These are phyloP conservation scores for Dolomedes plantarius DNA, from an alignment of 2,888 invertebrate species.

Conservation along the genomic window DNA sequence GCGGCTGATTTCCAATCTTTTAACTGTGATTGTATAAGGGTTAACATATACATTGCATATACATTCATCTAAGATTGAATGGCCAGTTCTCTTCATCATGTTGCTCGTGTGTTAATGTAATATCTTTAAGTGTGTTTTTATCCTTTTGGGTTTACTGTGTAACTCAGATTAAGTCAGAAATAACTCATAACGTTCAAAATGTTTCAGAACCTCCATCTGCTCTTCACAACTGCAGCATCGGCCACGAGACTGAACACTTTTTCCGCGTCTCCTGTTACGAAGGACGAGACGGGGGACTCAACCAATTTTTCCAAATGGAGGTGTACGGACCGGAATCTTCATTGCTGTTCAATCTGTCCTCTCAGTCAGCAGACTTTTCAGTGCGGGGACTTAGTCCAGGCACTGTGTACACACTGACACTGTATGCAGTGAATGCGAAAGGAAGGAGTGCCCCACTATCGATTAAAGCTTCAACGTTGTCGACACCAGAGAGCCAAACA, in stretches of 20 bases:
- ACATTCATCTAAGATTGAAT: no score
- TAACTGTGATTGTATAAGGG: no score
- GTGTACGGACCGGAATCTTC: conserved; percentile 77
- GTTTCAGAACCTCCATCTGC: conserved; percentile 89
- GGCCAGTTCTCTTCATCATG: no score
- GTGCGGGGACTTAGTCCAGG: conserved; percentile 72
- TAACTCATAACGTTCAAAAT: no score
- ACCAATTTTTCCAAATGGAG: conserved; percentile 89
- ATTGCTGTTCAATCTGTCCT: conserved; percentile 41
- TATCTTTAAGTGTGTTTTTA: no score
- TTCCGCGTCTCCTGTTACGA: conserved; percentile 90
- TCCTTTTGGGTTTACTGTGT: no score
- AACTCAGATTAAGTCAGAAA: no score
- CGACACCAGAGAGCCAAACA: conserved; percentile 75
- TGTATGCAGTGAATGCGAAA: conserved; percentile 73
- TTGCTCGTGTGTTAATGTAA: no score
- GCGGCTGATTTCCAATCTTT: no score
- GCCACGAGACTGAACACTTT: conserved; percentile 89
- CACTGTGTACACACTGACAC: conserved; percentile 59
- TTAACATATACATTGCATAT: no score
- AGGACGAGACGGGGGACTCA: conserved; percentile 92
- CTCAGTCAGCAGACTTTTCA: conserved; percentile 65
- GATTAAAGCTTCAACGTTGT: conserved; percentile 67
- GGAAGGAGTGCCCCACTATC: conserved; percentile 66
- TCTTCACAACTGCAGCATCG: conserved; percentile 89